phyloP scores from a whole-genome alignment of 1,140 invertebrate species.

The Callitettix versicolor region DNA sequence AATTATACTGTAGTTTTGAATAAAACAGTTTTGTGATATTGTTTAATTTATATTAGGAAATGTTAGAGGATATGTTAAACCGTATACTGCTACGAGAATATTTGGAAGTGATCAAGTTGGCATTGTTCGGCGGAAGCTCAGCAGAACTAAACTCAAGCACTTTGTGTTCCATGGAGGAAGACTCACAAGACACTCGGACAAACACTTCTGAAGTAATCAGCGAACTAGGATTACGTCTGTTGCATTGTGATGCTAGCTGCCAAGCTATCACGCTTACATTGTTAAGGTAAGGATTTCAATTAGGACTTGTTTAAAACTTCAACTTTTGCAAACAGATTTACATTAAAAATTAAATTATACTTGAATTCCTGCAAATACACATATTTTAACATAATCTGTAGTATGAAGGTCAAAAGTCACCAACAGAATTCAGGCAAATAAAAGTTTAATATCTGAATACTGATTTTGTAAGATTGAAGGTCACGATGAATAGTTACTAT shows the following conservation, averaged over 20 bases:
- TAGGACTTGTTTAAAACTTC: too few species aligned
- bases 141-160: constrained; percentile 10
- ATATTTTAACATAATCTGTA: too few species aligned
- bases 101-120: constrained; percentile 67
- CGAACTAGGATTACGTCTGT: constrained; percentile 55
- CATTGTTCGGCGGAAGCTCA: constrained; percentile 39
- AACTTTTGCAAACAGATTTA: too few species aligned
- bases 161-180: constrained; percentile 51
- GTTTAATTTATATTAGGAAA: constrained; percentile 51
- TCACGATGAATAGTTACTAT: too few species aligned
- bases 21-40: too few species aligned
- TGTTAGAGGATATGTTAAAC: constrained; percentile 79
- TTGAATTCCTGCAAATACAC: too few species aligned
- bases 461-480: too few species aligned
- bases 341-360: too few species aligned
- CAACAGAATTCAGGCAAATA: too few species aligned
- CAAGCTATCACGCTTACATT: constrained; percentile 52
- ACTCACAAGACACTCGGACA: constrained; percentile 46
- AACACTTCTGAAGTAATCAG: constrained; percentile 54
- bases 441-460: too few species aligned
- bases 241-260: constrained; percentile 51
- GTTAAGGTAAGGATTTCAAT: constrained; percentile 37
- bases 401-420: too few species aligned
- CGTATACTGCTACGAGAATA: constrained; percentile 79
- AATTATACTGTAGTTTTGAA: too few species aligned